Conservation (phyloP, 2,888 invertebrate species). For the Chymomyza amoena region DNA sequence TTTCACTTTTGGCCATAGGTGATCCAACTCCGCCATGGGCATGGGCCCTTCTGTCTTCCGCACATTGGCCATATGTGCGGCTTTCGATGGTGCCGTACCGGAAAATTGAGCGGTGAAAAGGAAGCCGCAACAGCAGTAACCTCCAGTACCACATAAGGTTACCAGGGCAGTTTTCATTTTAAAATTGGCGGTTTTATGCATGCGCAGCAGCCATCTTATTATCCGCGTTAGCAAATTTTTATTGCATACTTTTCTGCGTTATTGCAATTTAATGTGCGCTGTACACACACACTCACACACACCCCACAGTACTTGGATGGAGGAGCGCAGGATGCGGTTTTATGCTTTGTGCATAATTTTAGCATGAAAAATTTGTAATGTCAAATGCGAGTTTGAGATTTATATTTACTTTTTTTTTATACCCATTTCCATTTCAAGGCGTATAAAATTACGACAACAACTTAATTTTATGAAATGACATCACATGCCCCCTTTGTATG, state of each 20-base stretch:
- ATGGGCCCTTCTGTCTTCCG: not conserved
- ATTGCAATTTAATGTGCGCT: constrained; percentile 73
- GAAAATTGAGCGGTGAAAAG: constrained; percentile 65
- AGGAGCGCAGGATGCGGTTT: constrained; percentile 53
- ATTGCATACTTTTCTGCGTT: constrained; percentile 70
- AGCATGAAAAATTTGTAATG: constrained; percentile 43
- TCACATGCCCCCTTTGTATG: constrained; percentile 23
- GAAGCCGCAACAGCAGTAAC: not conserved
- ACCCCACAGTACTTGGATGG: constrained; percentile 30
- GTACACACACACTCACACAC: constrained; percentile 24
- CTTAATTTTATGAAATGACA: not conserved
- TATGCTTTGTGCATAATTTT: constrained; percentile 63
- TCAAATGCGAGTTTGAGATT: constrained; percentile 55
- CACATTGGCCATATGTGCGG: not conserved
- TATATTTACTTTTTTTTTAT: constrained; percentile 35
- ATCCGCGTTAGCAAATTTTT: constrained; percentile 71
- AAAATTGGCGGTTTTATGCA: constrained; percentile 73
- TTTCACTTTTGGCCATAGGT: constrained; percentile 63
- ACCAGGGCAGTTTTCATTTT: constrained; percentile 65
- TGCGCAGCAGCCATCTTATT: constrained; percentile 36
- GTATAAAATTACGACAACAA: not conserved
- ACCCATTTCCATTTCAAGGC: not conserved
- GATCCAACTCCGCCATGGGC: constrained; percentile 6
- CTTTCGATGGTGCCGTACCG: constrained; percentile 9
- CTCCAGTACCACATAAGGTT: not conserved